Conservation (phyloP, 2,797 vertebrate genomes). For the Thripadectes ignobilis region DNA sequence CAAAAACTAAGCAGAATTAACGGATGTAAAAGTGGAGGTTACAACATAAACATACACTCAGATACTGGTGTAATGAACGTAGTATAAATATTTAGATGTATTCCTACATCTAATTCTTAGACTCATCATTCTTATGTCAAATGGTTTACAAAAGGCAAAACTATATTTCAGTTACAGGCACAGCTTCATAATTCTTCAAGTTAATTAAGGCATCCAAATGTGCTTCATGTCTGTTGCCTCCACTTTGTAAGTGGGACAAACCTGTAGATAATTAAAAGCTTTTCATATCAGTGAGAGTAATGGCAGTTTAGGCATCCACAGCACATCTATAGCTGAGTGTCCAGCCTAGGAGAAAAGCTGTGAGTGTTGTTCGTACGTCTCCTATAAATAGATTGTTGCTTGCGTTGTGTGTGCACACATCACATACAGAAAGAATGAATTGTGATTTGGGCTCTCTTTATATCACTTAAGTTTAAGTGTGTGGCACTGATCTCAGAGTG, state of each 20-base stretch:
- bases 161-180: background rate
- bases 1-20: background rate
- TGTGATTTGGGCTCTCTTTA: accelerated
- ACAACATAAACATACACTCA: background rate
- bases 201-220: conserved; percentile 11
- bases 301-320: background rate
- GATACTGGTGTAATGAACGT: background rate
- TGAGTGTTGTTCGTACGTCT: accelerated
- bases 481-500: accelerated
- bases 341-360: background rate
- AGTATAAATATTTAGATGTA: conserved; percentile 54
- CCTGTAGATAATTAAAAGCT: background rate
- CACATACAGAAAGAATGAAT: background rate
- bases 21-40: background rate
- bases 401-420: accelerated
- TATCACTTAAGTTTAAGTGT: background rate
- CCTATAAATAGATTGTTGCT: background rate
- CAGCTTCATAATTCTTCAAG: background rate
- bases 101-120: conserved; percentile 32
- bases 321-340: background rate
- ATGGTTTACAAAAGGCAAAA: conserved; percentile 45
- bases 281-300: background rate
- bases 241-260: background rate
- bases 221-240: background rate
- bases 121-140: conserved; percentile 29